Evolutionary conservation across 2,113 vertebrate genomes (phyloP).

Genomic region (Seriola aureovittata): DNA sequence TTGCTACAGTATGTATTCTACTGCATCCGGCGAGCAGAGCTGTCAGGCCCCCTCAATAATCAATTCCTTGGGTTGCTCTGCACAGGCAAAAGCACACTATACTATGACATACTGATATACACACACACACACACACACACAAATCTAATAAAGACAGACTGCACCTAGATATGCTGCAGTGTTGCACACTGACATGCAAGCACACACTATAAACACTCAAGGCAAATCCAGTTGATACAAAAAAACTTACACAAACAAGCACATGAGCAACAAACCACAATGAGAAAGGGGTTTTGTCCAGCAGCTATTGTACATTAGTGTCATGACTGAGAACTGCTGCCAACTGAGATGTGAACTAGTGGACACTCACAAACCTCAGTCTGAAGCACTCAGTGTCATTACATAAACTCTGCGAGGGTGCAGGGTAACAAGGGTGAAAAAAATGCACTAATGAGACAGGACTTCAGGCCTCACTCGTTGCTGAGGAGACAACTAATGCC

Average conservation of each 20-base stretch:
- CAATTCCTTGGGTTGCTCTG: conserved; percentile 62
- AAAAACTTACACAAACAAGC: background rate
- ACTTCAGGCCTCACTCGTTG: conserved; percentile 24
- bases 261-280: conserved; percentile 6
- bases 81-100: conserved; percentile 54
- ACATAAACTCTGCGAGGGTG: conserved; percentile 18
- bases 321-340: conserved; percentile 28
- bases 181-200: conserved; percentile 27
- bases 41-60: conserved; percentile 72
- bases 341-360: conserved; percentile 32
- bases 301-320: conserved; percentile 32
- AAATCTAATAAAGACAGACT: conserved; percentile 54
- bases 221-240: background rate
- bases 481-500: conserved; percentile 37
- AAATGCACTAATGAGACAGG: conserved; percentile 56
- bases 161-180: conserved; percentile 50
- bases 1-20: conserved; percentile 71
- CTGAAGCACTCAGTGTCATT: conserved; percentile 16
- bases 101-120: conserved; percentile 42
- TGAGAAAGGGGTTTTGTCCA: conserved; percentile 15
- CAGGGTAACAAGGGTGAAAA: conserved; percentile 7
- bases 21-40: conserved; percentile 68
- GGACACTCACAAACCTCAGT: conserved; percentile 27
- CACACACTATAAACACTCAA: conserved; percentile 11
- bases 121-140: conserved; percentile 24